Base-by-base conservation (phyloP, 1,140 invertebrate species). In the Halesus radiatus region DNA sequence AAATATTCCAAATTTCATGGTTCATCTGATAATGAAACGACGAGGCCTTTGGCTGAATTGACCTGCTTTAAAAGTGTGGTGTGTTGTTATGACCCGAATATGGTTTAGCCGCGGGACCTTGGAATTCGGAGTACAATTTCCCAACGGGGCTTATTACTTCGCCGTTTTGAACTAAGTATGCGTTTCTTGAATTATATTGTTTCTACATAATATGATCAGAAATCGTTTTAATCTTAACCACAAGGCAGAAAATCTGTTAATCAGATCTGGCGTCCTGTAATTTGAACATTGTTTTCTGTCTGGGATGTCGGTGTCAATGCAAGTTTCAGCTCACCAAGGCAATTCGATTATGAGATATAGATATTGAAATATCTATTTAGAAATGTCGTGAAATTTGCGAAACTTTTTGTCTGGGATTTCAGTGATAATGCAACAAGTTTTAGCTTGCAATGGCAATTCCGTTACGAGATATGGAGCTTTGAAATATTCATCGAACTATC, bases 1-100 rank as follows among this genome's bases (percentile, higher is more conserved):
- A 18, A 56, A 60, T 60, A 22, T 60, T 60, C 3, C 56, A 60
- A 60, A 72, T 20, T 73, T 26, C 15, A 16, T 23, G 1, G n/a
- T 68, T 73, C 23, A 73, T 73, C 70, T 22, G 70, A 73, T 73
- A 52, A 52, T 13, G 6, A 5, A 53, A 22, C 16, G 52, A 73
- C 45, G 50, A 73, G 70, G 70, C 23, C 70, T 54, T 73, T 73
- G 3, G 37, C 18, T 13, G 52, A 54, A 15, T 52, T 73, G 70
- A 73, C 70, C 70, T 73, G 22, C 52, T 52, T 72, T 23, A 10
- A 52, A 10, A 6, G 3, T 53, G 3, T 45, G 8, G 13, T 53
- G 45, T 16, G 37, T 32, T 68, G 50, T 32, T 18, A 18, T 18
- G 64, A 3, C 16, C 26, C 32, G 29, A 50, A 45, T 37, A 68